Base-by-base conservation (phyloP, 1,140 invertebrate species). In the Agrypnia vestita region DNA sequence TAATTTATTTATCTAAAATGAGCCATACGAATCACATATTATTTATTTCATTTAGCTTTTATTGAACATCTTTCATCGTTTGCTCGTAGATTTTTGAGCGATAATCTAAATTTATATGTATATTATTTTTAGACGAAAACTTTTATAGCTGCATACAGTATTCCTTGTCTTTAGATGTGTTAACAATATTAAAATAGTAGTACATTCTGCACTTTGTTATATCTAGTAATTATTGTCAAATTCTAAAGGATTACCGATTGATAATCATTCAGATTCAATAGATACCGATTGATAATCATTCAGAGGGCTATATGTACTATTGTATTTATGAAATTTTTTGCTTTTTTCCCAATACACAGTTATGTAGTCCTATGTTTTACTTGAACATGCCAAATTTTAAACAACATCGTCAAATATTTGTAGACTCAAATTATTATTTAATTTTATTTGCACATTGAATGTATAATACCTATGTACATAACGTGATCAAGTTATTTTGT, bases 1-100 rank as follows among this genome's bases (percentile, higher is more conserved):
- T 35, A 35, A 35, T 35, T 35, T 35, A n/a, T 3, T 44, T 43
- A 44, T 43, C 67, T 13, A 13, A 51, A 51, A 21, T 15, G 44
- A 51, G 17, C 67, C 67, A 49, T 51, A 71, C 17, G 21, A 10
- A 71, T 51, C 67, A 49, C 47, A 53, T 71, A 43, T 71, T 71
- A 71, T 71, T 71, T 71, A 71, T 71, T 71, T 71, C 46, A 71
- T 71, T 71, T 71, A 71, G 67, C 51, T 49, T 47, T 49, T 71
- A 71, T 71, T 51, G 43, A 67, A 67, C 62, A 67, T 47, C n/a
- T 67, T 15, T 47, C 43, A 47, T 47, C 62, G 4, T 8, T 12
- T 44, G 21, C 21, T 46, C 35, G 44, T 0, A 67, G 13, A 15
- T 35, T 25, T 62, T 17, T 25, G 59, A 9, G 17, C 25, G 25